Evolutionary conservation across 2,888 invertebrate species (phyloP).

Genomic region (Phaonia tiefii): DNA sequence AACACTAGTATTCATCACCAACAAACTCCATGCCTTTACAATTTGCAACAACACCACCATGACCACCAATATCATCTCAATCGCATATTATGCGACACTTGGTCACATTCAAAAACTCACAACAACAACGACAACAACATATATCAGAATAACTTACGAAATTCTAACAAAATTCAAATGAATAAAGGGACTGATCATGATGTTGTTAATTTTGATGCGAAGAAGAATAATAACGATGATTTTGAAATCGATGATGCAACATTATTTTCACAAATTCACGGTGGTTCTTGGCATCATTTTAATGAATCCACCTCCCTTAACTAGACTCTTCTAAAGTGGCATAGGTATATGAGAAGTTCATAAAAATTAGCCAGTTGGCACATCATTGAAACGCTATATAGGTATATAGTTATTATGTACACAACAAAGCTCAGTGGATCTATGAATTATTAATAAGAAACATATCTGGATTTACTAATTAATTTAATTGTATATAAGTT

Average conservation of each 20-base stretch:
- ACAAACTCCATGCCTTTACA: not conserved
- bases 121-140: conserved; percentile 20
- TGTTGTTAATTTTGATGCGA: conserved; percentile 40
- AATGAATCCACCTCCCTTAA: no score
- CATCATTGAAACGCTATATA: no score
- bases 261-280: conserved; percentile 75
- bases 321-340: no score
- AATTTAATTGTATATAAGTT: no score
- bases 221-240: conserved; percentile 36
- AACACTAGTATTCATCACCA: conserved; percentile 44
- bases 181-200: conserved; percentile 55
- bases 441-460: no score
- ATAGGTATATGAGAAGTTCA: no score
- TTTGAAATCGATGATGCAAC: conserved; percentile 69
- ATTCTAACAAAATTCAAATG: conserved; percentile 61
- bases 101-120: not conserved
- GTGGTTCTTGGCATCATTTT: conserved; percentile 74
- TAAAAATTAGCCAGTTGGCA: no score
- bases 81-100: not conserved
- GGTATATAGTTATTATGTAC: no score
- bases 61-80: not conserved
- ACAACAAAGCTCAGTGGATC: no score
- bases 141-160: conserved; percentile 49
- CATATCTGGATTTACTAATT: no score
- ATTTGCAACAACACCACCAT: not conserved